These are phyloP conservation scores for Myiotriccus ornatus DNA, from an alignment of 2,797 vertebrate species.

Conservation along the genomic window DNA sequence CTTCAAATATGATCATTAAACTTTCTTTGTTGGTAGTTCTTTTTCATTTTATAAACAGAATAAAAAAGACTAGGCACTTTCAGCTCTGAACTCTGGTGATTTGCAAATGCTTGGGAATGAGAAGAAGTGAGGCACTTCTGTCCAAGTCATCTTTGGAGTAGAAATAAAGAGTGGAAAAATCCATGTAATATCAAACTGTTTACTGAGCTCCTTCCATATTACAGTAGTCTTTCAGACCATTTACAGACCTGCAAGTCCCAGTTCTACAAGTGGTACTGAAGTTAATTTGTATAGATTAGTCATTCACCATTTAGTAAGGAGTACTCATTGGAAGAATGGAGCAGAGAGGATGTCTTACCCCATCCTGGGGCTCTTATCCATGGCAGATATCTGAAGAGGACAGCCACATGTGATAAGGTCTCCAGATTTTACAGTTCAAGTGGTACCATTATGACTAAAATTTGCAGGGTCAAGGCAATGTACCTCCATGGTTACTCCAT, in stretches of 20 bases:
- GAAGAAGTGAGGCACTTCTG: background rate
- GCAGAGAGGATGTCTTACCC: background rate
- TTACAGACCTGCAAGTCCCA: background rate
- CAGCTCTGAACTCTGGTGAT: background rate
- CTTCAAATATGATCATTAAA: background rate
- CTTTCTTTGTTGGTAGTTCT: background rate
- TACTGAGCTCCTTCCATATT: background rate
- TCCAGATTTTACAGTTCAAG: background rate
- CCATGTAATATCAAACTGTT: background rate
- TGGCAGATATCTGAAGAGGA: background rate
- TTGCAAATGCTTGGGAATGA: background rate
- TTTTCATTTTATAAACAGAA: background rate
- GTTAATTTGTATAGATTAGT: background rate
- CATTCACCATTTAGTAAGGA: background rate
- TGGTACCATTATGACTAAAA: background rate
- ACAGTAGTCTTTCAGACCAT: background rate
- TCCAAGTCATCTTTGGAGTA: background rate
- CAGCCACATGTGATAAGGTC: background rate
- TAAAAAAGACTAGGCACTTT: background rate
- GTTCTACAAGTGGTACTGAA: background rate
- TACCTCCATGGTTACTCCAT: background rate
- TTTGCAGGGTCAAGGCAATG: background rate
- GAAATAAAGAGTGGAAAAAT: background rate
- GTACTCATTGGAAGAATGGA: background rate
- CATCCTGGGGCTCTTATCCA: accelerated